Evolutionary conservation across 2,888 invertebrate genomes (phyloP).

Genomic region (Elmis aenea): DNA sequence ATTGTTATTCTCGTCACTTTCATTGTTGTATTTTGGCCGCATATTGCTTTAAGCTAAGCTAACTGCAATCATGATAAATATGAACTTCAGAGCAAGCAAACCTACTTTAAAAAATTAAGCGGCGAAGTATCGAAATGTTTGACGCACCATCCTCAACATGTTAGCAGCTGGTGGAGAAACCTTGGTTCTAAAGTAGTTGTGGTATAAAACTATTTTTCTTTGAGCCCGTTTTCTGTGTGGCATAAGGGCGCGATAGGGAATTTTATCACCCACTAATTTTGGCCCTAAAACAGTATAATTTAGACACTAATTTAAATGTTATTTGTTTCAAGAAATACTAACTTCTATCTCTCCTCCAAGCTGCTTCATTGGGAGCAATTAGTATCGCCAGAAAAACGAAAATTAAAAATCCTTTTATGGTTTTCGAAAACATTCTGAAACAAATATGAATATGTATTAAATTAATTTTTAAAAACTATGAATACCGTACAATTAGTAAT

Average conservation of each 20-base stretch:
- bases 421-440: too few relatives aligned
- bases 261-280: constrained; percentile 53
- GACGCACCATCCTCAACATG: constrained; percentile 72
- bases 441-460: too few relatives aligned
- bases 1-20: constrained; percentile 1
- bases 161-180: constrained; percentile 72
- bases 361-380: too few relatives aligned
- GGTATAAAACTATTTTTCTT: constrained; percentile 67
- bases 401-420: too few relatives aligned
- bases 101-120: constrained; percentile 24
- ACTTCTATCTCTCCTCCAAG: too few relatives aligned
- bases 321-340: too few relatives aligned
- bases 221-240: constrained; percentile 58
- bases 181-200: constrained; percentile 71
- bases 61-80: constrained; percentile 2
- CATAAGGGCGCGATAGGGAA: constrained; percentile 53
- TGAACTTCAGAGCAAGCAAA: constrained; percentile 13
- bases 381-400: too few relatives aligned
- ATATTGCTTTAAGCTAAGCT: not conserved
- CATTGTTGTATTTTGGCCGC: not conserved
- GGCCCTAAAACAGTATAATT: too few relatives aligned
- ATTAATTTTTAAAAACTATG: too few relatives aligned
- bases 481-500: too few relatives aligned
- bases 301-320: too few relatives aligned
- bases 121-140: constrained; percentile 15